Percentiles rank a stretch among this genome's conserved stretches.
Conservation (phyloP, 2,888 invertebrate genomes). For the Gonocerus acuteangulatus region DNA sequence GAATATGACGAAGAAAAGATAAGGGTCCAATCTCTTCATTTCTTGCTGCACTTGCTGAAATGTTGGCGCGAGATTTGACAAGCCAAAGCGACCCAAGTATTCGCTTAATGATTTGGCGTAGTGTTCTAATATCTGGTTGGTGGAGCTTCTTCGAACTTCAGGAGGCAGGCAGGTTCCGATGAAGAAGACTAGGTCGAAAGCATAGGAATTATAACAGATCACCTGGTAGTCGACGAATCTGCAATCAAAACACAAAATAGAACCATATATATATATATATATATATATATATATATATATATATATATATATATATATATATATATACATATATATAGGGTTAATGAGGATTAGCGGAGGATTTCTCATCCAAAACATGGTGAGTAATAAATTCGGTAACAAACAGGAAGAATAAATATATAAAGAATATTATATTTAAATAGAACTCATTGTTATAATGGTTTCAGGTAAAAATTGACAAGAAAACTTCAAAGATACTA, state of each 20-base stretch:
- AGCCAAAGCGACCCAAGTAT: not conserved
- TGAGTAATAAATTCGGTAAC: too few relatives aligned
- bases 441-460: too few relatives aligned
- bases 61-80: not conserved
- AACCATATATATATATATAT: not conserved
- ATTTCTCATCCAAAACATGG: too few relatives aligned
- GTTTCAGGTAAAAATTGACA: too few relatives aligned
- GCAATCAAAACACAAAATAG: not conserved
- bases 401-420: too few relatives aligned
- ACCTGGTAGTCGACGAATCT: constrained; percentile 26
- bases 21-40: not conserved
- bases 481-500: too few relatives aligned
- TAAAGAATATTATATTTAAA: too few relatives aligned
- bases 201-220: constrained; percentile 12
- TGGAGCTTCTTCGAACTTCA: not conserved
- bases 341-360: too few relatives aligned
- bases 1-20: not conserved
- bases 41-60: not conserved
- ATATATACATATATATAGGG: too few relatives aligned
- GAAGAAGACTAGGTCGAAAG: constrained; percentile 23
- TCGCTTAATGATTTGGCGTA: not conserved
- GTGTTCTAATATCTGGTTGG: not conserved
- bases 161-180: constrained; percentile 6
- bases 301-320: too few relatives aligned
- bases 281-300: too few relatives aligned